Base-by-base conservation (phyloP, 2,888 invertebrate genomes). In the Troides aeacus region DNA sequence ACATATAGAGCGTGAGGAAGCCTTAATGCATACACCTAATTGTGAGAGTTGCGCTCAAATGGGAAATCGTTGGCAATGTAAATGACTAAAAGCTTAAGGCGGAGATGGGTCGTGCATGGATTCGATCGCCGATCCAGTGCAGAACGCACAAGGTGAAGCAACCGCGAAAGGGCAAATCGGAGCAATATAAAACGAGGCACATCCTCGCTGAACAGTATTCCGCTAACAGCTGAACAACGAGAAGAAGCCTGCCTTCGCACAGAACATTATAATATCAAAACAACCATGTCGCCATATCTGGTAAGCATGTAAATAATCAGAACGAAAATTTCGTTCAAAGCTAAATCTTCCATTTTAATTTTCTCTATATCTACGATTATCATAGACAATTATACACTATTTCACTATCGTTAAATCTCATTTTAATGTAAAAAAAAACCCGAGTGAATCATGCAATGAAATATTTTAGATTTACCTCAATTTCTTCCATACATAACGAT, bases 141-240 rank as follows among this genome's bases (percentile, higher is more conserved):
- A 79, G 78, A 84, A 86, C 86, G 88, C 90, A 88, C 91, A 91
- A 91, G 91, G 92, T 92, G 90, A 91, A 76, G 90, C 88, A 89
- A 90, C 84, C 83, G 88, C 87, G 90, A 92, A 92, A 92, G 92
- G 92, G 92, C 92, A 88, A 87, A 84, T 76, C 88, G 84, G 88
- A 87, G 82, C 86, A 87, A 89, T 92, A 92, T 92, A 92, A 90
- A 91, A 90, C 88, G 89, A 83, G 81, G 87, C 86, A 87, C 88
- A 91, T 91, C 91, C 84, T 87, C 85, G 79, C 81, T 70, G 74
- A 78, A 84, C 79, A 80, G 85, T 91, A 92, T 90, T 91, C 91
- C 81, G 86, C 83, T 79, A 82, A 84, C 82, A 83, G 79, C 81
- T 82, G 83, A 87, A 86, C 85, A 79, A 81, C 83, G 80, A 75